Evolutionary conservation across 1,140 invertebrate genomes (phyloP), one percentile per base, ranked within the genome.

Genomic region (Papilio dardanus): DNA sequence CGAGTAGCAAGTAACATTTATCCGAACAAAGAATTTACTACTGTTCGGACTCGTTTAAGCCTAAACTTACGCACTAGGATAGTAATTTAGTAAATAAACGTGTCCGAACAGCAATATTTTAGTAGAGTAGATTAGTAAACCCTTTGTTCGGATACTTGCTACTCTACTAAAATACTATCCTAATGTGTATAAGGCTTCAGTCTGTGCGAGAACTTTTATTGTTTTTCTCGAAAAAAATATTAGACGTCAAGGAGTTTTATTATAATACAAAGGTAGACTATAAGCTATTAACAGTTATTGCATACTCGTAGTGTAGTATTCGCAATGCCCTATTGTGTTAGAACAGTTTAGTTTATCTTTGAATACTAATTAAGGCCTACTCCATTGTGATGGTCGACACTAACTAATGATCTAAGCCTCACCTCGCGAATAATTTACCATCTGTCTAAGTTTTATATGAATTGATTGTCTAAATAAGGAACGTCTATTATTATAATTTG

Each of bases 291-390:
- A 14, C 54, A 30, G 54, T 4, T 50, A 50, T 21, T 50, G 12
- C 12, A 62, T 28, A n/a, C n/a, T n/a, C n/a, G n/a, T n/a, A 28
- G 10, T 62, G 4, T 58, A 3, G 21, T 24, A 62, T 62, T 62
- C 21, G 10, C 67, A 40, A 69, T 37, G 35, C 67, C 19, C 67
- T 69, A 69, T 69, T 69, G 67, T 69, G 33, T 69, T 42, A 2
- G 31, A 58, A 33, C 58, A 2, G 30, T 73, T 71, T 50, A 19
- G 40, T 24, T 54, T 73, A 73, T 54, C 71, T 58, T 31, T 73
- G 71, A 73, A 54, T 73, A 73, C 71, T 73, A 73, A 73, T 73
- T 73, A 73, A 73, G 71, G 46, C n/a, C 71, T 73, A 58, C 46
- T 3, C 71, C 10, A 73, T 73, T 73, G 71, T 73, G 28, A 33